Base-by-base conservation (phyloP, 2,113 vertebrate genomes). In the Isurus oxyrinchus region DNA sequence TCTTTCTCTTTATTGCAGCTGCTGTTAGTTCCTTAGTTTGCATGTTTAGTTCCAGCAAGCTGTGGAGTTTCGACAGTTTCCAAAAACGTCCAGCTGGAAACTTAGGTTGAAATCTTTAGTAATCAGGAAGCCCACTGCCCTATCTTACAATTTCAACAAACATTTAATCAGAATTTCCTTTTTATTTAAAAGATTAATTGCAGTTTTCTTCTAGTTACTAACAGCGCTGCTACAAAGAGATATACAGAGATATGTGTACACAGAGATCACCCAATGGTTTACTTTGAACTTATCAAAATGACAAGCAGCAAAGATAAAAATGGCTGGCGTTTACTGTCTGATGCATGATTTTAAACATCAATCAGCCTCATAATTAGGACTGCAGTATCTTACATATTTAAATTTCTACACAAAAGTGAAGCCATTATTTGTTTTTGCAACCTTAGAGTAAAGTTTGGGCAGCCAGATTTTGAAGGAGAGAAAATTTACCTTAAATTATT, bases 201-300 rank as follows among this genome's bases (percentile, higher is more conserved):
- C 27, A 69, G 49, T 67, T 95, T 95, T 67, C 40, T 49, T 40
- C 40, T 4, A 23, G 5, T 67, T 49, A 67, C 49, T 95, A 91
- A 59, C 55, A 91, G 13, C 57, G 25, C 88, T 59, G 88, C 88
- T 31, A 57, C 27, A 13, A 59, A 31, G 27, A 57, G 88, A 90
- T 57, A 90, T 31, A 53, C 5, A 55, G 86, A 53, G 86, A 53
- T 25, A 53, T 27, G 55, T 57, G 10, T 57, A 84, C 4, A 35
- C 55, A 57, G n/a, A 44, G 61, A 66, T 63, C 59, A 95, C 63
- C 44, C 49, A 8, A 69, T 69, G 61, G 66, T 76, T 95, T 76
- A 55, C 27, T 95, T 95, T 95, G 63, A 67, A 44, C 40, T 94
- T 67, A 67, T 67, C n/a, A 69, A 67, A 94, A 67, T 95, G 93